Evolutionary conservation across 2,888 invertebrate species (phyloP).

Genomic region (Ormyrus rosae): DNA sequence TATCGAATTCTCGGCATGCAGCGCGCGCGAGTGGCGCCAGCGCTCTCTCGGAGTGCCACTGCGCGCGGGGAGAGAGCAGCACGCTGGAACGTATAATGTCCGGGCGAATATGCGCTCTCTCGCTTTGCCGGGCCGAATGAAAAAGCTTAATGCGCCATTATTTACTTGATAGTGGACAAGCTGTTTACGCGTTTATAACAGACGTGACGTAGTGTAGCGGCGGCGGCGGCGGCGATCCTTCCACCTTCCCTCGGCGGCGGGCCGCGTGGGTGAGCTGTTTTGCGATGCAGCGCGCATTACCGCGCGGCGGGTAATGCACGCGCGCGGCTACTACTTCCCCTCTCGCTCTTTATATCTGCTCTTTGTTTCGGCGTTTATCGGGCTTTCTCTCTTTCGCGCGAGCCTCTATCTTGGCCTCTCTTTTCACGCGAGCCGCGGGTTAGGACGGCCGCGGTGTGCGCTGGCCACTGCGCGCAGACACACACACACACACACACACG

Average conservation of each 20-base stretch:
- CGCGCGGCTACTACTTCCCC: background rate
- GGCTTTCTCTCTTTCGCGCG: background rate
- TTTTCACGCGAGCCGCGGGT: slow-evolving; percentile 42
- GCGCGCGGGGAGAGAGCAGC: no score
- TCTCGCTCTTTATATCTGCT: background rate
- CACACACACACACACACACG: no score
- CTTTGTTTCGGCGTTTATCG: no score
- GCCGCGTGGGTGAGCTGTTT: slow-evolving; percentile 63
- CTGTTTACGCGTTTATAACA: slow-evolving; percentile 75
- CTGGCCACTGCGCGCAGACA: background rate
- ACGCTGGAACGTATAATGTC: slow-evolving; percentile 55
- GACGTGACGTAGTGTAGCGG: slow-evolving; percentile 70
- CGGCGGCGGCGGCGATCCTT: no score
- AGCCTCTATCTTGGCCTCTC: slow-evolving; percentile 28
- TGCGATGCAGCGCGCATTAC: slow-evolving; percentile 70
- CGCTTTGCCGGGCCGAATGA: slow-evolving; percentile 64
- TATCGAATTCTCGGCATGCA: no score
- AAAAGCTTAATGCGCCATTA: slow-evolving; percentile 75
- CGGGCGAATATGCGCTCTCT: slow-evolving; percentile 55
- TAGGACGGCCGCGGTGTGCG: no score
- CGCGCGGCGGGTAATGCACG: slow-evolving; percentile 67
- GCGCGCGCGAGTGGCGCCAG: no score
- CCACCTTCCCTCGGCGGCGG: background rate
- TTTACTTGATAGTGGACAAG: slow-evolving; percentile 75
- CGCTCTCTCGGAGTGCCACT: no score